Conservation (phyloP, 2,797 vertebrate genomes). For the Chelon labrosus region DNA sequence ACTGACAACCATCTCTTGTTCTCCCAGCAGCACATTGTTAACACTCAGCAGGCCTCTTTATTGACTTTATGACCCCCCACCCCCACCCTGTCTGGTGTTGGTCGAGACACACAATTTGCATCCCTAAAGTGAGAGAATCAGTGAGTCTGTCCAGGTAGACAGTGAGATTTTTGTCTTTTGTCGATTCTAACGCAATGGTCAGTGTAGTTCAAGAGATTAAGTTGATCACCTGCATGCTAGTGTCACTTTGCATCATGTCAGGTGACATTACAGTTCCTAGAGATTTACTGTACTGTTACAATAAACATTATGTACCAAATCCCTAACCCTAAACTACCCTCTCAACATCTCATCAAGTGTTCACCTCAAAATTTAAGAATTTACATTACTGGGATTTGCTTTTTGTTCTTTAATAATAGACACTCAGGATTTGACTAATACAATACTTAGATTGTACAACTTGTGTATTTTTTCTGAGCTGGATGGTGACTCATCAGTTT, state of each 20-base stretch:
- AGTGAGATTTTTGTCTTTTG: slow-evolving; percentile 42
- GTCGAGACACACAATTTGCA: slow-evolving; percentile 86
- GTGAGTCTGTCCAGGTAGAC: slow-evolving; percentile 63
- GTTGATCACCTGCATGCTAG: too few species aligned
- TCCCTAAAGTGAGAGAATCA: slow-evolving; percentile 78
- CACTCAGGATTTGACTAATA: slow-evolving; percentile 35
- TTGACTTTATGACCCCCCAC: slow-evolving; percentile 87
- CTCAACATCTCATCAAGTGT: too few species aligned
- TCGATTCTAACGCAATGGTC: background rate
- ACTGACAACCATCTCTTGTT: slow-evolving; percentile 53
- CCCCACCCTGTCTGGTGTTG: slow-evolving; percentile 65
- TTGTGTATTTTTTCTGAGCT: slow-evolving; percentile 90
- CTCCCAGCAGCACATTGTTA: slow-evolving; percentile 88
- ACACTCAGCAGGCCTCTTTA: slow-evolving; percentile 87
- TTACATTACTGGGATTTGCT: too few species aligned
- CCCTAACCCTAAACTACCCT: too few species aligned
- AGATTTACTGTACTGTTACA: too few species aligned
- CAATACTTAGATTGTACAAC: slow-evolving; percentile 79
- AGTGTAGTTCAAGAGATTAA: background rate
- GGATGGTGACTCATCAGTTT: slow-evolving; percentile 86
- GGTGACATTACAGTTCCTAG: too few species aligned
- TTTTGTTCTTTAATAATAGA: background rate
- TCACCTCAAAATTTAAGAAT: too few species aligned
- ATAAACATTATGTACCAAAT: too few species aligned
- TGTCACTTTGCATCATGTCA: too few species aligned